Evolutionary conservation across 2,113 vertebrate genomes (phyloP).

Genomic region (Glaucomys volans): DNA sequence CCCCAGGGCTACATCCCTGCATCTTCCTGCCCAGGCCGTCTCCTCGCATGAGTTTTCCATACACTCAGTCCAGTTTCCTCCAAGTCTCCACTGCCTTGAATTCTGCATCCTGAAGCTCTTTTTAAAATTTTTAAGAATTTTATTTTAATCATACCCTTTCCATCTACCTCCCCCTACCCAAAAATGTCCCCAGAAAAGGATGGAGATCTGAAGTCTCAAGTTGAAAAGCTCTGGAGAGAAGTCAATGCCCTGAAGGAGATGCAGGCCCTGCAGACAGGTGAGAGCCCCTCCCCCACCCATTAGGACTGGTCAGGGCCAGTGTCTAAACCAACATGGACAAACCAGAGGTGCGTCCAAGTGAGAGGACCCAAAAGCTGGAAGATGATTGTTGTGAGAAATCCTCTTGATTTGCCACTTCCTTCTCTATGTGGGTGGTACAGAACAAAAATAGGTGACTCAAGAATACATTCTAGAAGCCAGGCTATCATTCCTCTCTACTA

Average conservation of each 20-base stretch:
- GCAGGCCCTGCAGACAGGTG: conserved; percentile 97
- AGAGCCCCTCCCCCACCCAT: not conserved
- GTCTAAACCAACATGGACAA: not conserved
- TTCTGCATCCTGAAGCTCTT: not conserved
- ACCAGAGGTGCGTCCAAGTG: not conserved
- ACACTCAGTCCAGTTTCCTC: not conserved
- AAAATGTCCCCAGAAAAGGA: conserved; percentile 86
- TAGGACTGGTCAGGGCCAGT: too few species aligned
- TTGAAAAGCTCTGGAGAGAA: conserved; percentile 96
- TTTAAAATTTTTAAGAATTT: not conserved
- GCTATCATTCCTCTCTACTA: not conserved
- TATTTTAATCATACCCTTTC: conserved; percentile 10
- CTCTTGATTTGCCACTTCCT: not conserved
- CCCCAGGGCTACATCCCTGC: not conserved
- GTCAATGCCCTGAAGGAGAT: conserved; percentile 98
- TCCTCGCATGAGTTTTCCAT: not conserved
- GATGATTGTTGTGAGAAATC: not conserved
- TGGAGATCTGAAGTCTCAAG: conserved; percentile 92
- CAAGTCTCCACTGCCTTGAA: not conserved
- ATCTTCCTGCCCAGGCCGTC: not conserved
- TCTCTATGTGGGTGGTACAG: not conserved
- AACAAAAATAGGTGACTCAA: conserved; percentile 4
- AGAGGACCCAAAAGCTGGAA: not conserved
- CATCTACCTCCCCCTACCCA: not conserved
- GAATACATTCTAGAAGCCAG: not conserved